Base-by-base conservation (phyloP, 2,888 invertebrate genomes). In the Syrphus vitripennis region DNA sequence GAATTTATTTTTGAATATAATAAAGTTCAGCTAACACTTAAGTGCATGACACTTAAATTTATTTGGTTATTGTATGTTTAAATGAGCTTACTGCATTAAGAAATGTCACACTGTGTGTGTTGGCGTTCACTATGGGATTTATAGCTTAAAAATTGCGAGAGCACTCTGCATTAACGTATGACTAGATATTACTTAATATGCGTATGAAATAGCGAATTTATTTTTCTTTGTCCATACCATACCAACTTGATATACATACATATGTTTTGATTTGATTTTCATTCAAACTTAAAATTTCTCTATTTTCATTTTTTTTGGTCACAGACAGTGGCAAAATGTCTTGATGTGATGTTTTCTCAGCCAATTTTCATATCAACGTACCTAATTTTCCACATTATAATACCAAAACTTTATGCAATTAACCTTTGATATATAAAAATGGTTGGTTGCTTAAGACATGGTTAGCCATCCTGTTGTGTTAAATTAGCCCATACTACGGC, bases 121-220 rank as follows among this genome's bases (percentile, higher is more conserved):
- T 79, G 83, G 83, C 74, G 83, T 83, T 59, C 7, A 74, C 40
- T 67, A 53, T 74, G 78, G 72, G 42, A 67, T 70, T 83, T 74
- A 75, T 63, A 31, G 50, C 78, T 69, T 83, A 69, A 78, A 69
- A 78, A 67, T 78, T 72, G 26, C 59, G 61, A 72, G 70, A 65
- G 19, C 34, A 16, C 21, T 37, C 37, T 50, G 37, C 45, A 21
- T 10, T 37, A 59, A 45, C 24, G 3, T 26, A 3, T 26, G 24
- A 26, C 65, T n/a, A n/a, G n/a, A n/a, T 40, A 65, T 83, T 79
- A 65, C 74, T 75, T 65, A 79, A 79, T 75, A 61, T 16, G 12
- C 21, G 12, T 48, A 48, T n/a, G 5, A 2, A 57, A 45, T 63
- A 75, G 50, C 26, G 14, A 12, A 29, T 40, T 71, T 63, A 1